Percentiles rank a stretch among this genome's conserved stretches.
Evolutionary conservation across 2,888 invertebrate species (phyloP).

Genomic region (Augiades crinisus): DNA sequence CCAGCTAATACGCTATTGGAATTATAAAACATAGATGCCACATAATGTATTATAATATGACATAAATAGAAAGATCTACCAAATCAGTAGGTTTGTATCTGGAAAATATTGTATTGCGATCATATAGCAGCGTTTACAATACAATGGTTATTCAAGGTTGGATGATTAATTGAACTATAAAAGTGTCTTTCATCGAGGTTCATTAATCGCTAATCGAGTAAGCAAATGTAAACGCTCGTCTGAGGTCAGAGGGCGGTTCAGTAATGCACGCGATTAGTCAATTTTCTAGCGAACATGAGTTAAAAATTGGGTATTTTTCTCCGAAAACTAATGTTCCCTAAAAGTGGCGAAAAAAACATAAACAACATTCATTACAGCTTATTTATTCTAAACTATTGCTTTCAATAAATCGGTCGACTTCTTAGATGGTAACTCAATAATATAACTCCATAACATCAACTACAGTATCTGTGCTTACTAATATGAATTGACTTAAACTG

Average conservation of each 20-base stretch:
- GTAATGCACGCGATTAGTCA: constrained; percentile 40
- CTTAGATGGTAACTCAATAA: too few species aligned
- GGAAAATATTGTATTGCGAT: constrained; percentile 14
- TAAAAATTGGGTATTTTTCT: constrained; percentile 31
- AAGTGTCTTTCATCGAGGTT: constrained; percentile 37
- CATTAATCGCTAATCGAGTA: constrained; percentile 35
- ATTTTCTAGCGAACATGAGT: constrained; percentile 36
- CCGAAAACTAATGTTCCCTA: constrained; percentile 32
- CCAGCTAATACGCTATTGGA: too few species aligned
- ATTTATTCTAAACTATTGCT: too few species aligned
- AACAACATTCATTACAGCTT: background rate
- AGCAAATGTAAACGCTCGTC: constrained; percentile 33
- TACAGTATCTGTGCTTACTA: too few species aligned
- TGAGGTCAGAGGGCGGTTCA: constrained; percentile 34
- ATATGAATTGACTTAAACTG: too few species aligned
- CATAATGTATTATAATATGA: too few species aligned
- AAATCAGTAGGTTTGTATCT: background rate
- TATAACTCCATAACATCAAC: too few species aligned
- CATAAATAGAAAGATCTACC: too few species aligned
- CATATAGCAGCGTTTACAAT: too few species aligned
- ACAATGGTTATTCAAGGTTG: constrained; percentile 15
- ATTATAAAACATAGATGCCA: too few species aligned
- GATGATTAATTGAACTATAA: constrained; percentile 32
- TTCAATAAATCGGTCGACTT: too few species aligned
- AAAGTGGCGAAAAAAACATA: constrained; percentile 27